phyloP scores from a whole-genome alignment of 2,113 vertebrate species.

The Notechis scutatus region DNA sequence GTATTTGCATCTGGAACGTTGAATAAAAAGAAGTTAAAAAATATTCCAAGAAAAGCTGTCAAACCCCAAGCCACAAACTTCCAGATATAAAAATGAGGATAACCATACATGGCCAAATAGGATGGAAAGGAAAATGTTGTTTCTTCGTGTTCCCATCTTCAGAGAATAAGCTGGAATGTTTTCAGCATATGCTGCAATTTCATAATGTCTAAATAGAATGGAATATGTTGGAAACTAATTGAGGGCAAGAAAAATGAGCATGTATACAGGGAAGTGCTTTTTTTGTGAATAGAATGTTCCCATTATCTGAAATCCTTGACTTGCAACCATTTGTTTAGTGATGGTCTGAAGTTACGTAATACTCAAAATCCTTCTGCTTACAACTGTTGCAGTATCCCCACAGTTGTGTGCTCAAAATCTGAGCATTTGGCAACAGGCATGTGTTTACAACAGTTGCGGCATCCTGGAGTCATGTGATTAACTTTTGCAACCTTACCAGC shows the following conservation, averaged over 20 bases:
- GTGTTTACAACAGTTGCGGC: no score
- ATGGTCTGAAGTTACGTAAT: no score
- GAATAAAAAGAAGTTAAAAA: conserved; percentile 53
- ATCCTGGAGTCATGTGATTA: no score
- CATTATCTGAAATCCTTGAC: not conserved
- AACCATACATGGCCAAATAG: not conserved
- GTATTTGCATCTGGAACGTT: conserved; percentile 46
- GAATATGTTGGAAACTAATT: not conserved
- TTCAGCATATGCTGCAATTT: not conserved
- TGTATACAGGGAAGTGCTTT: not conserved
- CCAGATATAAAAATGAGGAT: conserved; percentile 36
- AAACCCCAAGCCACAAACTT: conserved; percentile 38
- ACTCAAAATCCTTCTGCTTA: no score
- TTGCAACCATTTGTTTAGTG: no score
- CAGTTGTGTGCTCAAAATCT: no score
- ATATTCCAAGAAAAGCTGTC: conserved; percentile 51
- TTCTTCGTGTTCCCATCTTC: not conserved
- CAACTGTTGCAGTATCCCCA: no score
- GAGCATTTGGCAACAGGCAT: no score
- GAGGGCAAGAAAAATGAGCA: not conserved
- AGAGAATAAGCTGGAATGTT: not conserved
- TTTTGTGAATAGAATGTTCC: not conserved
- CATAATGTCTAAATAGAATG: not conserved
- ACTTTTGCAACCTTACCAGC: no score
- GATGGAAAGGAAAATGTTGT: not conserved